Evolutionary conservation across 1,140 invertebrate species (phyloP).

Genomic region (Eubasilissa regina): DNA sequence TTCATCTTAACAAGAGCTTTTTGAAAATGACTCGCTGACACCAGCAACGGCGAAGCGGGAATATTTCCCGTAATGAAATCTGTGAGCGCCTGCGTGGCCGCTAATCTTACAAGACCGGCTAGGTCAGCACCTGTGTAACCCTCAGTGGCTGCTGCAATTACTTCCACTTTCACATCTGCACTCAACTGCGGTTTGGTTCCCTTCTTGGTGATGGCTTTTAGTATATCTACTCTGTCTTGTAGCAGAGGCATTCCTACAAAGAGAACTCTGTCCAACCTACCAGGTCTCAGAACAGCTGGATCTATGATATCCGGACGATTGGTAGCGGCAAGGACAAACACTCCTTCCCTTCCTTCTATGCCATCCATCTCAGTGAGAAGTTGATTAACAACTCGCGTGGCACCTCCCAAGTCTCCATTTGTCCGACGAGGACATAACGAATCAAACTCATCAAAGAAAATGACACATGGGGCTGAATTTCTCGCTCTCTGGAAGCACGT

Average conservation of each 20-base stretch:
- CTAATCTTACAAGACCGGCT: constrained; percentile 81
- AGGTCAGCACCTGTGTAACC: constrained; percentile 95
- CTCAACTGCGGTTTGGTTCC: constrained; percentile 84
- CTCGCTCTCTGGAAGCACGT: constrained; percentile 94
- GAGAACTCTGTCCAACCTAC: constrained; percentile 93
- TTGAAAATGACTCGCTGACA: constrained; percentile 71
- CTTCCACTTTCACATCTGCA: constrained; percentile 84
- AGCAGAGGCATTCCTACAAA: constrained; percentile 93
- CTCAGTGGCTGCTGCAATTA: constrained; percentile 80
- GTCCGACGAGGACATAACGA: constrained; percentile 94
- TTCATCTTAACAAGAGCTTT: constrained; percentile 82
- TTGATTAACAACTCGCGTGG: constrained; percentile 95
- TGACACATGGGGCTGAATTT: constrained; percentile 97
- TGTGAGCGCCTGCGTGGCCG: constrained; percentile 83
- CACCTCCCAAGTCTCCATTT: constrained; percentile 79
- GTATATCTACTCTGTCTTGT: constrained; percentile 89
- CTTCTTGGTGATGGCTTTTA: constrained; percentile 92
- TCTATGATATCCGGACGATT: constrained; percentile 98
- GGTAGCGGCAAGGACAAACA: constrained; percentile 96
- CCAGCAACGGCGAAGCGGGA: constrained; percentile 63
- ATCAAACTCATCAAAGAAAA: constrained; percentile 99
- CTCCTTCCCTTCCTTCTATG: constrained; percentile 88
- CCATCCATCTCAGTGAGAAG: constrained; percentile 99
- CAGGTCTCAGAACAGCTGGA: constrained; percentile 94
- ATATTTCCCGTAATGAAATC: constrained; percentile 72